These are phyloP conservation scores for Melanophora roralis DNA, from an alignment of 2,888 invertebrate genomes.

Conservation along the genomic window DNA sequence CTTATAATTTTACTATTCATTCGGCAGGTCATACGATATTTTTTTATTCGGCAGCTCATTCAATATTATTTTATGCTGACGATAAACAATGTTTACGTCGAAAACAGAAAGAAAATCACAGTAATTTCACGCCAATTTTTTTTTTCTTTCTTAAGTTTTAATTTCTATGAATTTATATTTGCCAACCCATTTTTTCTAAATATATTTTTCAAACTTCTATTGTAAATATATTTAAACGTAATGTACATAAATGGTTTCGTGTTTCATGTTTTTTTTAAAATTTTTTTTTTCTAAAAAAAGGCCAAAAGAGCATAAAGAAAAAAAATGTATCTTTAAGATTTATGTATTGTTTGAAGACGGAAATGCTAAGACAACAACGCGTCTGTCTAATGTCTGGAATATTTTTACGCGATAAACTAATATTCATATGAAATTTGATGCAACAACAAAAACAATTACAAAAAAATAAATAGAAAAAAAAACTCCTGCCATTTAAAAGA, in stretches of 20 bases:
- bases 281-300: conserved; percentile 17
- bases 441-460: conserved; percentile 5
- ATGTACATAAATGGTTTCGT: conserved; percentile 44
- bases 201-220: conserved; percentile 31
- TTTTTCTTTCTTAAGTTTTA: conserved; percentile 57
- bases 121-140: conserved; percentile 77
- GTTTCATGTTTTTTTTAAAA: conserved; percentile 24
- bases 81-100: background rate
- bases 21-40: conserved; percentile 5
- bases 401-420: conserved; percentile 66
- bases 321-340: conserved; percentile 69
- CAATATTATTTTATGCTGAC: background rate
- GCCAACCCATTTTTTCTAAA: conserved; percentile 54
- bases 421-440: conserved; percentile 45
- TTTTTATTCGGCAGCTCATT: background rate
- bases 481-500: background rate
- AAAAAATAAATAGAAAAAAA: background rate
- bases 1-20: background rate
- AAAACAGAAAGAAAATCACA: conserved; percentile 67
- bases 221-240: conserved; percentile 60
- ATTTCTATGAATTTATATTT: conserved; percentile 60
- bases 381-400: conserved; percentile 63
- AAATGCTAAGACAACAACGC: conserved; percentile 68
- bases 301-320: conserved; percentile 47
- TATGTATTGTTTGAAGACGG: conserved; percentile 72